A percentile compares a stretch with the other conserved stretches of the same genome.
These are phyloP conservation scores for Helleia helle DNA, from an alignment of 2,888 invertebrate species.

Conservation along the genomic window DNA sequence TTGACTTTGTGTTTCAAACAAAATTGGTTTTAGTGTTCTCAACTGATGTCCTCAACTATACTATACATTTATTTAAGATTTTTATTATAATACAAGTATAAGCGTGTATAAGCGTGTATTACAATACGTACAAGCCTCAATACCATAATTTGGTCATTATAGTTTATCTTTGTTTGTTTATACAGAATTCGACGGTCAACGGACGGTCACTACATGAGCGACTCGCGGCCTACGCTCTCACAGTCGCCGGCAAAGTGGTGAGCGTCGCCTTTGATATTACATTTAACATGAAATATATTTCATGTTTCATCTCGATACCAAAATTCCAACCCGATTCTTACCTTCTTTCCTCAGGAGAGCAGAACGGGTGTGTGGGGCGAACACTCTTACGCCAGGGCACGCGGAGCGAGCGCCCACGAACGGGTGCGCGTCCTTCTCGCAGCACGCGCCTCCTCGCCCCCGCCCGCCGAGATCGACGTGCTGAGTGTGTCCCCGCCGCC, in stretches of 20 bases:
- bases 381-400: constrained; percentile 52
- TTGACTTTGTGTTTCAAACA: too few relatives aligned
- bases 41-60: too few relatives aligned
- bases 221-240: constrained; percentile 47
- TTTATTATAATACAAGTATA: too few relatives aligned
- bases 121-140: too few relatives aligned
- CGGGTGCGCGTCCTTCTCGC: constrained; percentile 29
- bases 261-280: constrained; percentile 12
- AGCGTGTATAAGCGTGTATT: too few relatives aligned
- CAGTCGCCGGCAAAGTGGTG: constrained; percentile 34
- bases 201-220: constrained; percentile 36
- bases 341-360: constrained; percentile 20
- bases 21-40: too few relatives aligned
- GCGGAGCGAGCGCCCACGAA: constrained; percentile 25
- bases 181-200: constrained; percentile 5
- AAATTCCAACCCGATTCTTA: too few relatives aligned
- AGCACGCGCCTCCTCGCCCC: constrained; percentile 22
- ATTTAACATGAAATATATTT: too few relatives aligned
- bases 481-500: constrained; percentile 20
- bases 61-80: too few relatives aligned
- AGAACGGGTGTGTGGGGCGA: constrained; percentile 47
- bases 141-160: background rate
- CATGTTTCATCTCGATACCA: background rate
- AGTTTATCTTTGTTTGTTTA: background rate
- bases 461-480: constrained; percentile 17